Percentiles rank a stretch among this genome's conserved stretches.
These are phyloP conservation scores for Dicyrtomina minuta DNA, from an alignment of 2,888 invertebrate species.

Conservation along the genomic window DNA sequence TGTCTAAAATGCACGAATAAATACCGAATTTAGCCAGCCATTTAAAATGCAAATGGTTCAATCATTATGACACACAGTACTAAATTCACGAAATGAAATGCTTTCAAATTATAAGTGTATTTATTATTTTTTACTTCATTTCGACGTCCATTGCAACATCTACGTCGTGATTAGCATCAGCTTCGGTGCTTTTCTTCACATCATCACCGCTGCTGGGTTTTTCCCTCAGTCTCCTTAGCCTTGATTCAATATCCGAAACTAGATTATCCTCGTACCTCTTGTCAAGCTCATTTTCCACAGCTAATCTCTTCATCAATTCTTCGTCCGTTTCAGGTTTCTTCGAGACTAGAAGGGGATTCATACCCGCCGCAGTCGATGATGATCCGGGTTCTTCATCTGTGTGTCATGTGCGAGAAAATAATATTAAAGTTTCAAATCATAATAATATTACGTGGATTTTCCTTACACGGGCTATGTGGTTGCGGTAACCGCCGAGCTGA, in stretches of 20 bases:
- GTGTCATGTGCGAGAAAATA: too few species aligned
- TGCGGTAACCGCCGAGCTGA: too few species aligned
- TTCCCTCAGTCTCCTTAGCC: slow-evolving; percentile 55
- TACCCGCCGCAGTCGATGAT: background rate
- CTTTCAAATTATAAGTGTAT: background rate
- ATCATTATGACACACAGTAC: too few species aligned
- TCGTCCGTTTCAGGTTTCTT: slow-evolving; percentile 69
- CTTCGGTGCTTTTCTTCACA: background rate
- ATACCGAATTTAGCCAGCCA: background rate
- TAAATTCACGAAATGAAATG: background rate
- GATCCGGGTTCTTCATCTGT: slow-evolving; percentile 15
- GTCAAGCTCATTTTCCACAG: slow-evolving; percentile 55
- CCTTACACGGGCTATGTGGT: too few species aligned
- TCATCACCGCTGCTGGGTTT: background rate
- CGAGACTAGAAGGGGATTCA: background rate
- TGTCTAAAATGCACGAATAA: slow-evolving; percentile 1
- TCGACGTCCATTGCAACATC: slow-evolving; percentile 2
- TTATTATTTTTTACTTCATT: background rate
- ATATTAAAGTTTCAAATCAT: too few species aligned
- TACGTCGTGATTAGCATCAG: background rate
- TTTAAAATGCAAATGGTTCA: too few species aligned
- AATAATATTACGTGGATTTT: too few species aligned
- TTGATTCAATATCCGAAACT: slow-evolving; percentile 61
- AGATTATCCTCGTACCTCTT: slow-evolving; percentile 40
- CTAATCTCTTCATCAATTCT: slow-evolving; percentile 65